phyloP scores from a whole-genome alignment of 2,797 vertebrate species.

The Chaenodraco wilsoni region DNA sequence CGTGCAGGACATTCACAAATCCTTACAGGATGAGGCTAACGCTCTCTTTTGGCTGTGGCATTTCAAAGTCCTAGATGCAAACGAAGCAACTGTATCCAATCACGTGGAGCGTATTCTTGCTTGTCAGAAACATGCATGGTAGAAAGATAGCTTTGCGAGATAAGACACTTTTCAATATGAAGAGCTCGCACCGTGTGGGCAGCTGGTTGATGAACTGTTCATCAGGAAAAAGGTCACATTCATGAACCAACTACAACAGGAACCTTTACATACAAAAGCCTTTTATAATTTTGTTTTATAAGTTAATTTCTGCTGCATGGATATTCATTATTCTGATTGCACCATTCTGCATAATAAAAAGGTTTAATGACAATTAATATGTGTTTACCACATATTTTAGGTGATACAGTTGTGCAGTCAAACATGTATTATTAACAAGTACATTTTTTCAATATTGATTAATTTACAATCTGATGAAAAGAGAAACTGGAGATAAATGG shows the following conservation, averaged over 20 bases:
- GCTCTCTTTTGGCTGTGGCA: slow-evolving; percentile 74
- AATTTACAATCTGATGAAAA: too few species aligned
- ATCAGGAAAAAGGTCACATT: slow-evolving; percentile 81
- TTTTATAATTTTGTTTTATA: slow-evolving; percentile 30
- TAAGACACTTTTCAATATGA: slow-evolving; percentile 72
- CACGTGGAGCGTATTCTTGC: slow-evolving; percentile 74
- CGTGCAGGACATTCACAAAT: slow-evolving; percentile 68
- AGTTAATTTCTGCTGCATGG: slow-evolving; percentile 18
- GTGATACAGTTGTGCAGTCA: neutral
- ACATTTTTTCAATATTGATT: too few species aligned
- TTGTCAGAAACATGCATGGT: slow-evolving; percentile 67
- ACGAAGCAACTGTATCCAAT: slow-evolving; percentile 73
- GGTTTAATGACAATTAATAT: neutral
- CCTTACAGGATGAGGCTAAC: slow-evolving; percentile 71
- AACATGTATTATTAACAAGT: neutral
- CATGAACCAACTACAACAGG: slow-evolving; percentile 71
- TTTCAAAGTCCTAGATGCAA: slow-evolving; percentile 67
- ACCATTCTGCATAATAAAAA: neutral
- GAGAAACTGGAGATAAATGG: too few species aligned
- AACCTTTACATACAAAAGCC: slow-evolving; percentile 61
- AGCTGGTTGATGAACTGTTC: slow-evolving; percentile 69
- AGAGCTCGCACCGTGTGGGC: slow-evolving; percentile 68
- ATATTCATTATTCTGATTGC: too few species aligned
- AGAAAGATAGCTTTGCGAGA: slow-evolving; percentile 67
- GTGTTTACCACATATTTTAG: neutral